Base-by-base conservation (phyloP, 1,140 invertebrate genomes). In the Aleiodes sp. region DNA sequence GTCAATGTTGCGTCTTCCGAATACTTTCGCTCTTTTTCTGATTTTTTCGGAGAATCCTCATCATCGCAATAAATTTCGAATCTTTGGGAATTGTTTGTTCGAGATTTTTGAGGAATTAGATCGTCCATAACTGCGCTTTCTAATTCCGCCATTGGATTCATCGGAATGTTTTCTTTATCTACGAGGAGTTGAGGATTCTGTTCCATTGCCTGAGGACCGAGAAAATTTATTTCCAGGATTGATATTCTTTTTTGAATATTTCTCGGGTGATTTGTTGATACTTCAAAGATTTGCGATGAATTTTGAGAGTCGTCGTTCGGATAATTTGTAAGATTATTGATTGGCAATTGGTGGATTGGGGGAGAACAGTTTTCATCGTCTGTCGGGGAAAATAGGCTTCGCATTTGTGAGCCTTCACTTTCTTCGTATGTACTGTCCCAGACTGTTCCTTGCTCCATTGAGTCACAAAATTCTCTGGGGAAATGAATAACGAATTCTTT, bases 401-500 rank as follows among this genome's bases (percentile, higher is more conserved):
- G 37, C 21, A 24, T 73, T 61, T 77, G 35, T 33, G 73, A 79
- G 9, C 33, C 65, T 33, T 82, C 80, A 67, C 73, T 73, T 43
- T 82, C 80, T 64, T 82, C 80, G 57, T 82, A 82, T 0, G 80
- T 81, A 65, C 59, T 78, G 39, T 80, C 73, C 80, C 80, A 82
- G 7, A 80, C 69, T 28, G 78, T 81, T 14, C 80, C 80, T 67
- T 80, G 78, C 10, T 81, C 78, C 14, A 73, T 31, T 4, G 76
- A 76, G 60, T 80, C 77, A 41, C 72, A 76, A 70, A 80, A 82
- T 71, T 82, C 76, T 75, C 80, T 82, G n/a, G 10, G 63, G 1
- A 78, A 70, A 68, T 4, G 64, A 77, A 65, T 24, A 68, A 0
- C 29, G 60, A 59, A 60, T 31, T n/a, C n/a, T n/a, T n/a, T n/a